phyloP scores from a whole-genome alignment of 2,888 invertebrate species.

The Mythimna albipuncta region DNA sequence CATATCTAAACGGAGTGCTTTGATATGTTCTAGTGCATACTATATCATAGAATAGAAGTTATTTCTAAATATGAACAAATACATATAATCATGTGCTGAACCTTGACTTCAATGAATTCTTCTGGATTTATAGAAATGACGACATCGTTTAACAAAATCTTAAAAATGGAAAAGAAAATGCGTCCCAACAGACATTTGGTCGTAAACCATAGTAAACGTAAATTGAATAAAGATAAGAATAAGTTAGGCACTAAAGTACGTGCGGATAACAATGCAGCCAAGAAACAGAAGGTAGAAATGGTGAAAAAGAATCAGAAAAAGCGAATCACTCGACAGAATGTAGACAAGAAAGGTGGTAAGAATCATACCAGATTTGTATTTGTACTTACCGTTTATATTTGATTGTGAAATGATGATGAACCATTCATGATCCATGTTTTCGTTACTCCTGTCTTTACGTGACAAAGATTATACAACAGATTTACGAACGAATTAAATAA shows the following conservation, averaged over 20 bases:
- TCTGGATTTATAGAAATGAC: slow-evolving; percentile 9
- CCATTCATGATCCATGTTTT: not conserved
- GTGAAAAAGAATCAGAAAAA: slow-evolving; percentile 5
- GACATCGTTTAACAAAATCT: slow-evolving; percentile 20
- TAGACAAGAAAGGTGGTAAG: slow-evolving; percentile 20
- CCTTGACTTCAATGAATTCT: not conserved
- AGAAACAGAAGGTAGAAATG: not conserved
- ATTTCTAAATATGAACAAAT: not conserved
- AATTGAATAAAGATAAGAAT: slow-evolving; percentile 27
- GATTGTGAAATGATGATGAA: not conserved
- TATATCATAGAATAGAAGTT: not conserved
- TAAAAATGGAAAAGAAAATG: slow-evolving; percentile 65
- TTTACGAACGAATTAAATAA: not conserved
- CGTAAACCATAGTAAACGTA: slow-evolving; percentile 55
- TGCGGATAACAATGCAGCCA: not conserved
- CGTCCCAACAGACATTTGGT: slow-evolving; percentile 69
- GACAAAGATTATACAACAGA: not conserved
- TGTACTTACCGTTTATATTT: not conserved
- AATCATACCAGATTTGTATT: not conserved
- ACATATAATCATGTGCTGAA: not conserved
- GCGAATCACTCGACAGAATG: not conserved
- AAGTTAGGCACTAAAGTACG: not conserved
- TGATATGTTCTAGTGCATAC: too few relatives aligned
- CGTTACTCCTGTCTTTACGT: not conserved
- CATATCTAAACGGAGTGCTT: too few relatives aligned